Percentiles rank a stretch among this genome's conserved stretches.
Evolutionary conservation across 2,113 vertebrate species (phyloP).

Genomic region (Rhegmatorhina hoffmannsi): DNA sequence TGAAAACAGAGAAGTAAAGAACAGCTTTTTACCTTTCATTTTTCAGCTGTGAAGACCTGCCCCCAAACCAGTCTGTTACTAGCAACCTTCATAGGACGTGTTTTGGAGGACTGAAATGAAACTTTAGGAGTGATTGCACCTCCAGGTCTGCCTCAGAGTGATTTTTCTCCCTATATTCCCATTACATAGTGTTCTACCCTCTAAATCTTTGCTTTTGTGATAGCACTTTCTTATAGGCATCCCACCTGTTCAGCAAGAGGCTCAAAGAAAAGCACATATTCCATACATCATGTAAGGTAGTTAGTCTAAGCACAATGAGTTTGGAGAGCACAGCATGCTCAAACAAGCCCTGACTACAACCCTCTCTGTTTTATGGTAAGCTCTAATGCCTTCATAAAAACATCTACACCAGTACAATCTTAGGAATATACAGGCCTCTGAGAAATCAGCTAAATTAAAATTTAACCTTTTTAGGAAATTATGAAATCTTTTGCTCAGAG

Average conservation of each 20-base stretch:
- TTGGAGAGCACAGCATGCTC: background rate
- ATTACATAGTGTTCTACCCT: background rate
- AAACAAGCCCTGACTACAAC: too few species aligned
- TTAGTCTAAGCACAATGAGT: background rate
- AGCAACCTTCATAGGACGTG: background rate
- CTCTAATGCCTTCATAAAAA: too few species aligned
- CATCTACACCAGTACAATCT: background rate
- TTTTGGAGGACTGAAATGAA: background rate
- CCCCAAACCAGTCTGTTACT: background rate
- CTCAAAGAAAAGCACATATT: background rate
- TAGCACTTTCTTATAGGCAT: background rate
- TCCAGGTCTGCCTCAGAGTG: background rate
- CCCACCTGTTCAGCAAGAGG: background rate
- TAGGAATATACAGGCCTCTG: background rate
- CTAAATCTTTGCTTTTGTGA: background rate
- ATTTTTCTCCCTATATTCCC: background rate
- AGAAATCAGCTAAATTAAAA: background rate
- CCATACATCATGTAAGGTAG: fast-evolving
- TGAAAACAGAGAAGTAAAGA: background rate
- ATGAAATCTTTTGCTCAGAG: background rate
- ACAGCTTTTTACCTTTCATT: background rate
- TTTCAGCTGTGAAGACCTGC: background rate
- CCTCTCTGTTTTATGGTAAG: too few species aligned
- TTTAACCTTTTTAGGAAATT: background rate
- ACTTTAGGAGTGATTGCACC: background rate